Evolutionary conservation across 2,113 vertebrate genomes (phyloP).

Genomic region (Pterocles orientalis): DNA sequence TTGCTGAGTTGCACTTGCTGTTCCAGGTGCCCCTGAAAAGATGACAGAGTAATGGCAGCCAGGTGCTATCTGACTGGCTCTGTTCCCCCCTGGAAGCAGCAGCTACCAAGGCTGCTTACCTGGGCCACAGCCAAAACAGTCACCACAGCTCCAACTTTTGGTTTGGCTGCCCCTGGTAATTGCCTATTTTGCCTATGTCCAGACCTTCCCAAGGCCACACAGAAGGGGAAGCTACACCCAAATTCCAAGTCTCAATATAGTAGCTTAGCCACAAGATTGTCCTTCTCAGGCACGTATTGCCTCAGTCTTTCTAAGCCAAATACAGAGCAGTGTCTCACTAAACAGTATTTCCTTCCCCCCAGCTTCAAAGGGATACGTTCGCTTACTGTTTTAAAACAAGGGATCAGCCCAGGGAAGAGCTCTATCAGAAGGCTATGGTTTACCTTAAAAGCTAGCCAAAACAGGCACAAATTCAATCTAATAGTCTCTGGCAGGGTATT

Average conservation of each 20-base stretch:
- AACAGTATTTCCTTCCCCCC: neutral
- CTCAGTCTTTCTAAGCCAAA: neutral
- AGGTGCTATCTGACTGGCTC: neutral
- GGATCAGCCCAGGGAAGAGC: neutral
- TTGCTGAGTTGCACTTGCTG: neutral
- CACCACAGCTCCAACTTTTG: neutral
- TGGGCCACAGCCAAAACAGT: neutral
- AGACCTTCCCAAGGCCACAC: neutral
- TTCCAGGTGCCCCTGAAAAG: neutral
- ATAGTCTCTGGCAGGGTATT: neutral
- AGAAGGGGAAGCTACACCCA: slow-evolving; percentile 3
- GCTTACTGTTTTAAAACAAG: neutral
- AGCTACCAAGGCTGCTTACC: neutral
- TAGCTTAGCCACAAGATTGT: neutral
- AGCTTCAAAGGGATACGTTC: neutral
- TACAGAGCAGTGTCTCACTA: neutral
- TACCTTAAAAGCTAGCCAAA: neutral
- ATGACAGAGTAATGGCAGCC: neutral
- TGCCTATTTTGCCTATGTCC: neutral
- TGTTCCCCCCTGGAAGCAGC: neutral
- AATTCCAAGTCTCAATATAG: slow-evolving; percentile 17
- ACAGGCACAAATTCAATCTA: neutral
- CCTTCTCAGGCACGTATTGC: neutral
- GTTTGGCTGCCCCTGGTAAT: neutral
- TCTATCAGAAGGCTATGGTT: neutral